Evolutionary conservation across 2,113 vertebrate genomes (phyloP), one percentile per base, ranked within the genome.

Genomic region (Pitta sordida): DNA sequence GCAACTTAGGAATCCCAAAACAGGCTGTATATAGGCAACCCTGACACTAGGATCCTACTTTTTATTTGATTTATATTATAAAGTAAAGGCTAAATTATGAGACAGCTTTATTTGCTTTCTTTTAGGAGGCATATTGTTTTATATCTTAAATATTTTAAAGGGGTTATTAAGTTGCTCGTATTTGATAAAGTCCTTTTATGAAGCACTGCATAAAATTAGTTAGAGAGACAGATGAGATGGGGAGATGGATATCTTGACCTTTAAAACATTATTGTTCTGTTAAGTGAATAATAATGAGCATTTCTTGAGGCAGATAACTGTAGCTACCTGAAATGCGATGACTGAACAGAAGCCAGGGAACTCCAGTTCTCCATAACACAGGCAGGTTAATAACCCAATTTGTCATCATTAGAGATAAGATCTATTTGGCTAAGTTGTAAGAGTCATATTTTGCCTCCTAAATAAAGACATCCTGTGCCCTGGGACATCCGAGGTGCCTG

Each of bases 251-350:
- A 68, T 52, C 56, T 81, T 86, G 86, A 91, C 91, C 95, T 96
- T 96, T 93, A 92, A 95, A 92, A 81, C 68, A 48, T 95, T 93
- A 93, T 95, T 96, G 83, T 83, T 90, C 95, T 84, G n/a, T 56
- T 95, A 93, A 94, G 90, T 93, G 92, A 93, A 88, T 93, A 94
- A 90, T 94, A 94, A 95, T 75, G 49, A 90, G 83, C 60, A 63
- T 94, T 93, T 94, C 88, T 90, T 60, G 86, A 93, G 80, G 90
- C 59, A 30, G 86, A 44, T 56, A 78, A 29, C 65, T 83, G 71
- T 65, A 88, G 85, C 71, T 78, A 86, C 56, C 76, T 92, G 77
- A 93, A 96, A 96, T 93, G 91, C 56, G 86, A 68, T 84, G 88
- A 41, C 92, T 95, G 96, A 96, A 81, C 64, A 74, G 69, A 67